Conservation (phyloP, 2,113 vertebrate genomes). For the Peromyscus polionotus region DNA sequence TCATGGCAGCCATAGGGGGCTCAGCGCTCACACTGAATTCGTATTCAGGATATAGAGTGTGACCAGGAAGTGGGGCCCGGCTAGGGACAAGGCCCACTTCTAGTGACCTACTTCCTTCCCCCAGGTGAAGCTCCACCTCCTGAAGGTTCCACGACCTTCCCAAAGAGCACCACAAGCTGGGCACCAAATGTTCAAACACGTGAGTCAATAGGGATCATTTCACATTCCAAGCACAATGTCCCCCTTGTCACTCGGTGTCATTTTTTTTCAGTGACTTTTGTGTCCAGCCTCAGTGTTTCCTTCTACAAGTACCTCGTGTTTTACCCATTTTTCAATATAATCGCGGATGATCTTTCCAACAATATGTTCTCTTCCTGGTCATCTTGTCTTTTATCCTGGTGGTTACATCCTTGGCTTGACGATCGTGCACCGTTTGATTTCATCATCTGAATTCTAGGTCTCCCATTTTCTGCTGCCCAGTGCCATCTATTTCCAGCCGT, state of each 20-base stretch:
- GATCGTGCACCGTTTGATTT: not conserved
- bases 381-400: fast-evolving
- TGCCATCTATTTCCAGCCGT: fast-evolving
- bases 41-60: not conserved
- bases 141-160: not conserved
- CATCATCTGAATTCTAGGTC: not conserved
- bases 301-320: not conserved
- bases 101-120: not conserved
- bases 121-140: not conserved
- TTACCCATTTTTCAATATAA: not conserved
- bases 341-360: not conserved
- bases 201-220: not conserved
- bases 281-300: not conserved
- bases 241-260: not conserved
- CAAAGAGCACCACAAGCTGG: not conserved
- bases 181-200: not conserved
- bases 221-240: not conserved
- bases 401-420: not conserved
- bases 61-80: not conserved
- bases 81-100: not conserved
- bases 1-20: not conserved
- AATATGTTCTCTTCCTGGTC: not conserved
- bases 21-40: not conserved
- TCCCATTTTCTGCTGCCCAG: not conserved
- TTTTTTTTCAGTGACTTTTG: not conserved